phyloP scores from a whole-genome alignment of 1,140 invertebrate species.

The Uloborus diversus region DNA sequence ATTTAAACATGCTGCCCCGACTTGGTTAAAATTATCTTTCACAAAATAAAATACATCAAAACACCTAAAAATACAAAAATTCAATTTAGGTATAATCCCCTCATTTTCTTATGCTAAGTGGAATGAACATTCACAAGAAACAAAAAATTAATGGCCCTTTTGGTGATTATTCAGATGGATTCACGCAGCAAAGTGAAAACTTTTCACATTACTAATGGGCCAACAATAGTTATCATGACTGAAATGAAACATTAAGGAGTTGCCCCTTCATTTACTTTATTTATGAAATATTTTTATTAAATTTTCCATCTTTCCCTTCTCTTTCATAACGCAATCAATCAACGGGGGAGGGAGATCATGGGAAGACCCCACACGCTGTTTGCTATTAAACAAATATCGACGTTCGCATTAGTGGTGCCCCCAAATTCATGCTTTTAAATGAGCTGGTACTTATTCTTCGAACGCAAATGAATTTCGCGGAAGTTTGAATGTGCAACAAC shows the following conservation, averaged over 20 bases:
- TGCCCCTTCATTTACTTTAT: background rate
- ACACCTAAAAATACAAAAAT: too few relatives aligned
- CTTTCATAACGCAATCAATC: conserved; percentile 23
- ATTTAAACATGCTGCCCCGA: too few relatives aligned
- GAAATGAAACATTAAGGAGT: conserved; percentile 31
- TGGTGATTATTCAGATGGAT: conserved; percentile 12
- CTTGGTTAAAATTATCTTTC: too few relatives aligned
- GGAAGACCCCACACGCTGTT: background rate
- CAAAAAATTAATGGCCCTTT: conserved; percentile 34
- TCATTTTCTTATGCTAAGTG: too few relatives aligned
- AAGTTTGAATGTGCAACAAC: too few relatives aligned
- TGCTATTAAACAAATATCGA: conserved; percentile 35
- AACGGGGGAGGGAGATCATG: background rate
- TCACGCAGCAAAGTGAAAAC: conserved; percentile 8
- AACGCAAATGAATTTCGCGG: background rate
- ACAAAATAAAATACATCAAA: too few relatives aligned
- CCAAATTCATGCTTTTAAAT: conserved; percentile 1
- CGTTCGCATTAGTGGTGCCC: conserved; percentile 4
- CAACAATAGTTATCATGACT: conserved; percentile 21
- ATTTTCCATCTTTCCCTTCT: background rate
- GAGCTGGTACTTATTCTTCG: background rate
- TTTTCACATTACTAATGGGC: conserved; percentile 29
- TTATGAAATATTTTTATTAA: conserved; percentile 26
- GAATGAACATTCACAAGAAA: background rate
- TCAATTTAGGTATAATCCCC: background rate